Base-by-base conservation (phyloP, 2,113 vertebrate genomes). In the Gavia stellata region DNA sequence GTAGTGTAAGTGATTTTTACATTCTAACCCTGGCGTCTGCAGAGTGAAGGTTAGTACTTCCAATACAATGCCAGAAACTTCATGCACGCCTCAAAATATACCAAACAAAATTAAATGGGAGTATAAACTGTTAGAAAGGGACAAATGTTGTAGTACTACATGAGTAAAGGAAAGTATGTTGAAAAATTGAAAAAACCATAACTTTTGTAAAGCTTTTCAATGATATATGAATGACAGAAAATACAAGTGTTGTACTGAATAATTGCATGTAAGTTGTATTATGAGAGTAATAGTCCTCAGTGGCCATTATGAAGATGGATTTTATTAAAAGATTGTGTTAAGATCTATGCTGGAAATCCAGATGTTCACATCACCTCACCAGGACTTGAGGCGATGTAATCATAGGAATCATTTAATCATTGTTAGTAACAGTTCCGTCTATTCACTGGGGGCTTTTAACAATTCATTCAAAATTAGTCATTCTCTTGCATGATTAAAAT, bases 321-420 rank as follows among this genome's bases (percentile, higher is more conserved):
- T 96, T 97, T 88, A 90, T 92, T 88, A 81, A 77, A 86, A 81
- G 42, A 29, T 55, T 92, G 15, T 72, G 33, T 90, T 92, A 74
- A 93, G 71, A 71, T 83, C 75, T 81, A 8, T 25, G 13, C 45
- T 71, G 58, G 50, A 88, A 93, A 73, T 82, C 53, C 81, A 93
- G 88, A 94, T 95, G 90, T 92, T 94, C 0, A 0, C 38, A 78
- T 96, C 88, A 81, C 86, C 88, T 96, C 88, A 93, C 55, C 58
- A 74, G 38, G 47, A 71, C 75, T 74, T 47, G 63, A 92, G 75
- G 55, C 81, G 63, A 55, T 86, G 38, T 73, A 68, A 73, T 90
- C 13, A 29, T 19, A 88, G 61, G 86, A 92, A 45, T 92, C 9
- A 34, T 88, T 92, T 88, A 86, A 81, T 90, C 55, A 77, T 42